Conservation (phyloP, 1,140 invertebrate species). For the Bombyx mandarina region DNA sequence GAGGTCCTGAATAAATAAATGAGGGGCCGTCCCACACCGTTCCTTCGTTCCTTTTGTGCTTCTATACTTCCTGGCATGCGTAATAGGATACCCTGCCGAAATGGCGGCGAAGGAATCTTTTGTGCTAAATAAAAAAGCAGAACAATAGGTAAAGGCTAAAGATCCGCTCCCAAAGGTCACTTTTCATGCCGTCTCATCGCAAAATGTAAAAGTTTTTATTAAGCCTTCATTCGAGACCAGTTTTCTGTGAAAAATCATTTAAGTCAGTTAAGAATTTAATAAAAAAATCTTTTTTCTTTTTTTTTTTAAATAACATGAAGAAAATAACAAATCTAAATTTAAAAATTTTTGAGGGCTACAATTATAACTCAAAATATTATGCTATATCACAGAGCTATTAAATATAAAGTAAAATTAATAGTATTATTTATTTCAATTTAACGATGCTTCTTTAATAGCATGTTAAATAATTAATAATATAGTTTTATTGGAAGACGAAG, state of each 20-base stretch:
- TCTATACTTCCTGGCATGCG: slow-evolving; percentile 49
- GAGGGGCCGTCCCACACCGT: slow-evolving; percentile 44
- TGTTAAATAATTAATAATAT: no score
- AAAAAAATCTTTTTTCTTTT: no score
- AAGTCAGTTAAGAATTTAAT: neutral
- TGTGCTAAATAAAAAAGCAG: slow-evolving; percentile 54
- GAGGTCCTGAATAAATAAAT: slow-evolving; percentile 59
- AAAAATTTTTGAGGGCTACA: no score
- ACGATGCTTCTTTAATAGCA: no score
- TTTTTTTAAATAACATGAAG: no score
- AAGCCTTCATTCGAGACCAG: slow-evolving; percentile 4
- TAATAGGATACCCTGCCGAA: slow-evolving; percentile 60
- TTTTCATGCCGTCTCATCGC: slow-evolving; percentile 9
- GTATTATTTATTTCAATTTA: no score
- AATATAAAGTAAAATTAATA: no score
- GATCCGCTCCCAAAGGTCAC: slow-evolving; percentile 25
- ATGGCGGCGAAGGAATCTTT: slow-evolving; percentile 41
- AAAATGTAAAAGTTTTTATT: slow-evolving; percentile 12
- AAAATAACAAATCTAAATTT: no score
- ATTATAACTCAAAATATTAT: no score
- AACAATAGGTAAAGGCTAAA: slow-evolving; percentile 31
- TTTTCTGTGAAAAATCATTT: slow-evolving; percentile 7
- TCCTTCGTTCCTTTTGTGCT: slow-evolving; percentile 50
- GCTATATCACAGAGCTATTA: no score
- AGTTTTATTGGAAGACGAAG: no score